Conservation (phyloP, 2,113 vertebrate species). For the Mastomys natalensis region DNA sequence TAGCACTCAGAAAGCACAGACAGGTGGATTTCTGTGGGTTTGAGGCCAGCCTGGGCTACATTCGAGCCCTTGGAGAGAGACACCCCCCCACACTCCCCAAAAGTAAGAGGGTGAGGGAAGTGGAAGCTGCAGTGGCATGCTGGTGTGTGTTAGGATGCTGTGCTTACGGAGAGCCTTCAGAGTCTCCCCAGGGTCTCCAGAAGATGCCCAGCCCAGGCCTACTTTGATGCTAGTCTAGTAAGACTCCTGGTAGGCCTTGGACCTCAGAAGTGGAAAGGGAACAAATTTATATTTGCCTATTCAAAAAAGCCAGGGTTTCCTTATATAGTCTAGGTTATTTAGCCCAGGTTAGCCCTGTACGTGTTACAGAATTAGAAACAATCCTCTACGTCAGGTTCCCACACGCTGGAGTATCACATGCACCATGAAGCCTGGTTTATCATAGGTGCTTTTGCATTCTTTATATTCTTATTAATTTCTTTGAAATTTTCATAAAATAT, state of each 20-base stretch:
- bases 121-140: not conserved
- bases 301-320: not conserved
- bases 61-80: not conserved
- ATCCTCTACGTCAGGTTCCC: not conserved
- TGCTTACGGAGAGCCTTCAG: not conserved
- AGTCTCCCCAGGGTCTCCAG: not conserved
- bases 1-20: not conserved
- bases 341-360: not conserved
- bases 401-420: not conserved
- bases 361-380: not conserved
- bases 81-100: too few relatives aligned
- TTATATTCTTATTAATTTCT: not conserved
- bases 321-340: not conserved
- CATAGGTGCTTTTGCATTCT: not conserved
- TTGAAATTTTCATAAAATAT: not conserved
- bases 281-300: not conserved
- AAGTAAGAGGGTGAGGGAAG: not conserved
- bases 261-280: not conserved
- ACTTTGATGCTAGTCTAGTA: not conserved
- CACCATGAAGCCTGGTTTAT: not conserved
- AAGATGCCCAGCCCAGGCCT: not conserved
- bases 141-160: not conserved
- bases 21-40: not conserved
- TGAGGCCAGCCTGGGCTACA: not conserved
- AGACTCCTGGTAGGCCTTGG: not conserved